Evolutionary conservation across 1,140 invertebrate genomes (phyloP).

Genomic region (Cotesia glomerata): DNA sequence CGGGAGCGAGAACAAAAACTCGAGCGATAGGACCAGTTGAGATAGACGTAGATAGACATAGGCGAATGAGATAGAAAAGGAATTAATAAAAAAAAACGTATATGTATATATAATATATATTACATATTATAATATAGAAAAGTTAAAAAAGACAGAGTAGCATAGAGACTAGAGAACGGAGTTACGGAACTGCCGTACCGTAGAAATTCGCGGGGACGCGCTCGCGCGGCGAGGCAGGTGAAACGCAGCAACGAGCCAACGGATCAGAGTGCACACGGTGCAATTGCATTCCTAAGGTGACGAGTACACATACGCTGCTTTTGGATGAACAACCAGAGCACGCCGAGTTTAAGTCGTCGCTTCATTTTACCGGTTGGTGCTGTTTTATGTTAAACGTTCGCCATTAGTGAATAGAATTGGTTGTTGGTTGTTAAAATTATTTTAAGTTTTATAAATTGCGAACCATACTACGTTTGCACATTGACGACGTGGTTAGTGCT

Average conservation of each 20-base stretch:
- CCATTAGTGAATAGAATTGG: too few species aligned
- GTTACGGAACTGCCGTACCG: slow-evolving; percentile 2
- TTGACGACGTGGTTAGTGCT: too few species aligned
- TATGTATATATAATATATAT: not conserved
- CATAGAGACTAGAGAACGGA: not conserved
- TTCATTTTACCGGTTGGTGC: not conserved
- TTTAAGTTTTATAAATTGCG: too few species aligned
- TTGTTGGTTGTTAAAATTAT: too few species aligned
- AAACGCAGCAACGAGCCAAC: slow-evolving; percentile 16
- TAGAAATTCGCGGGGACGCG: slow-evolving; percentile 22
- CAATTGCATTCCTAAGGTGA: slow-evolving; percentile 25
- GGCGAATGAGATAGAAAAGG: not conserved
- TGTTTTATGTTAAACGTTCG: not conserved
- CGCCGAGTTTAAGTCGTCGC: not conserved
- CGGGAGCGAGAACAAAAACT: not conserved
- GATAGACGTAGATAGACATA: not conserved
- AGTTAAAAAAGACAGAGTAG: not conserved
- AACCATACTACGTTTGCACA: too few species aligned
- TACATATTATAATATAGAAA: too few species aligned
- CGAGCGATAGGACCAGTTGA: not conserved
- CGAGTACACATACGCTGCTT: not conserved
- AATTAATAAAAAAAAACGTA: not conserved
- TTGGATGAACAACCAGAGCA: not conserved
- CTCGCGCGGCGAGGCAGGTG: slow-evolving; percentile 13
- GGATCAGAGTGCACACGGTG: slow-evolving; percentile 30